A percentile compares a stretch with the other conserved stretches of the same genome.
Evolutionary conservation across 2,888 invertebrate species (phyloP).

Genomic region (Saturnia japonica): DNA sequence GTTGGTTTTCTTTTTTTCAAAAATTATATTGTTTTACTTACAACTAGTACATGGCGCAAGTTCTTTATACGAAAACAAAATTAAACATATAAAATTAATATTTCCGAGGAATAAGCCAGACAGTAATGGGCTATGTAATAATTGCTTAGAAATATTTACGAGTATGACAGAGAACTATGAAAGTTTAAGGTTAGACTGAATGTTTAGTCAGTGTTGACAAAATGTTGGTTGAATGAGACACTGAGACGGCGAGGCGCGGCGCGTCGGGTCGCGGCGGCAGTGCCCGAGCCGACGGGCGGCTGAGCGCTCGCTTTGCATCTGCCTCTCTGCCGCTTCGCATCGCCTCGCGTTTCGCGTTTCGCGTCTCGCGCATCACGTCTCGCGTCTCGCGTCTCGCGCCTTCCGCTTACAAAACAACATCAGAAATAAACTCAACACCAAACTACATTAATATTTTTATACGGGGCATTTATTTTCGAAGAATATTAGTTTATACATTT

Average conservation of each 20-base stretch:
- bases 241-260: not conserved
- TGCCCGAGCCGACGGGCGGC: constrained; percentile 15
- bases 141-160: not conserved
- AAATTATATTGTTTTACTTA: too few relatives aligned
- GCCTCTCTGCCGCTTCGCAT: not conserved
- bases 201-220: not conserved
- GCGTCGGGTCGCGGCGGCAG: not conserved
- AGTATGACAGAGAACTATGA: not conserved
- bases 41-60: too few relatives aligned
- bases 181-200: not conserved
- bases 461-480: constrained; percentile 12
- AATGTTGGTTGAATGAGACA: not conserved
- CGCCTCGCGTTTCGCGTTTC: not conserved
- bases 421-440: constrained; percentile 4
- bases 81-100: too few relatives aligned
- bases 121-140: not conserved
- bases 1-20: too few relatives aligned
- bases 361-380: not conserved
- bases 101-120: not conserved
- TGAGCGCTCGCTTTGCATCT: constrained; percentile 6
- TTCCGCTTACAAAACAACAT: constrained; percentile 1
- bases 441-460: constrained; percentile 14
- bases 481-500: constrained; percentile 13
- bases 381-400: constrained; percentile 1
- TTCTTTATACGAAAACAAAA: not conserved